Percentiles rank a stretch among this genome's conserved stretches.
These are phyloP conservation scores for Pluvialis apricaria DNA, from an alignment of 2,113 vertebrate species.

Conservation along the genomic window DNA sequence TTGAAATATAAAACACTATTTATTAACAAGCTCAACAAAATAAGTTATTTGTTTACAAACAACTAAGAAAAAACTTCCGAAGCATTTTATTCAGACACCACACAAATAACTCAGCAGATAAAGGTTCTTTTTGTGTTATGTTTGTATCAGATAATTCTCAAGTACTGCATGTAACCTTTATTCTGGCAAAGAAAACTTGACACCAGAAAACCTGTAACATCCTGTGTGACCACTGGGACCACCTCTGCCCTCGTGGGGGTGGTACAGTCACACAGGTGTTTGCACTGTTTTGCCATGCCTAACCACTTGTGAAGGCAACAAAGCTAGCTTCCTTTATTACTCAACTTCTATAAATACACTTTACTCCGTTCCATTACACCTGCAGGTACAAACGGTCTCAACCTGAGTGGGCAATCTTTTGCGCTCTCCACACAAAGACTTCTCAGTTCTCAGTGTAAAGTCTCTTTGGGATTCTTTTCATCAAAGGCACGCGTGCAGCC, in stretches of 20 bases:
- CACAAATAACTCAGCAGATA: not conserved
- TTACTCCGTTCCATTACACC: not conserved
- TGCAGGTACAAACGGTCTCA: not conserved
- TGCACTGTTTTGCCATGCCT: not conserved
- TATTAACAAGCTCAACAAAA: constrained; percentile 22
- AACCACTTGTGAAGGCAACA: not conserved
- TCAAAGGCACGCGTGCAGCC: accelerated
- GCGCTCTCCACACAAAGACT: not conserved
- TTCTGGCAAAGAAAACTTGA: not conserved
- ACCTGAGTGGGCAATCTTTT: not conserved
- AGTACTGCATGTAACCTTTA: not conserved
- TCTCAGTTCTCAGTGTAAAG: accelerated
- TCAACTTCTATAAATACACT: not conserved
- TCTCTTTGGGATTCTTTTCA: not conserved
- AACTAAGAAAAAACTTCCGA: not conserved
- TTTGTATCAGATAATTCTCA: not conserved
- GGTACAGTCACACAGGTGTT: not conserved
- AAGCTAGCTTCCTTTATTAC: not conserved
- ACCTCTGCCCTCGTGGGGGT: not conserved
- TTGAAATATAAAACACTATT: constrained; percentile 18
- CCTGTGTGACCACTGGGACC: not conserved
- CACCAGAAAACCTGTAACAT: not conserved
- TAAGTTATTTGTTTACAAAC: constrained; percentile 7
- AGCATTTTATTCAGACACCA: not conserved
- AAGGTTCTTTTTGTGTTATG: not conserved